Conservation (phyloP, 2,888 invertebrate genomes). For the Crematogaster levior region DNA sequence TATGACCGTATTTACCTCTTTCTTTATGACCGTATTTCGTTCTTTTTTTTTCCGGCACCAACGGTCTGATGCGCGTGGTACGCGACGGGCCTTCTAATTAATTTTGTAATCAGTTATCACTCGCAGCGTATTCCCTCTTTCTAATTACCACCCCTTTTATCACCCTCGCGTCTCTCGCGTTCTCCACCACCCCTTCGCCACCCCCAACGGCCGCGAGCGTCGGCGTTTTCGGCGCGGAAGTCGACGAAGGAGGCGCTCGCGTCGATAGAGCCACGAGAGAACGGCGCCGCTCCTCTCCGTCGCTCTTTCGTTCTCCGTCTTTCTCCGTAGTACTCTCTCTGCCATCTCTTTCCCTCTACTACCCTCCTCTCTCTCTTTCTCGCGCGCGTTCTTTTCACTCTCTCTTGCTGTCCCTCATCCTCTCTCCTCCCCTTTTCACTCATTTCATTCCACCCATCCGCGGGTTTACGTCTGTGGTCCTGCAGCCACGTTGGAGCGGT, state of each 20-base stretch:
- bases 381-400: slow-evolving; percentile 8
- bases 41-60: neutral
- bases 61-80: neutral
- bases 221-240: slow-evolving; percentile 75
- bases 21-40: neutral
- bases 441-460: slow-evolving; percentile 32
- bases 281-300: slow-evolving; percentile 74
- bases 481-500: slow-evolving; percentile 53
- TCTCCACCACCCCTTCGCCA: slow-evolving; percentile 12
- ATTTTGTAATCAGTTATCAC: slow-evolving; percentile 45
- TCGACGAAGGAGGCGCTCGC: slow-evolving; percentile 84
- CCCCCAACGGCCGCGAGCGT: slow-evolving; percentile 52
- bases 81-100: slow-evolving; percentile 30
- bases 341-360: slow-evolving; percentile 54
- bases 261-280: slow-evolving; percentile 85
- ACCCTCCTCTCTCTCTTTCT: slow-evolving; percentile 20
- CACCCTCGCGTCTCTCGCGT: slow-evolving; percentile 9
- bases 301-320: slow-evolving; percentile 56
- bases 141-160: slow-evolving; percentile 44
- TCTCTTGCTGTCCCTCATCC: neutral
- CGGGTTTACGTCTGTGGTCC: slow-evolving; percentile 43
- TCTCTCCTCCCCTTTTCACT: slow-evolving; percentile 33
- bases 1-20: neutral
- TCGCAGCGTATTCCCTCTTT: slow-evolving; percentile 26
- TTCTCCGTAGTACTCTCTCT: slow-evolving; percentile 45